Conservation (phyloP, 1,140 invertebrate genomes). For the Drosophila kanapiae region DNA sequence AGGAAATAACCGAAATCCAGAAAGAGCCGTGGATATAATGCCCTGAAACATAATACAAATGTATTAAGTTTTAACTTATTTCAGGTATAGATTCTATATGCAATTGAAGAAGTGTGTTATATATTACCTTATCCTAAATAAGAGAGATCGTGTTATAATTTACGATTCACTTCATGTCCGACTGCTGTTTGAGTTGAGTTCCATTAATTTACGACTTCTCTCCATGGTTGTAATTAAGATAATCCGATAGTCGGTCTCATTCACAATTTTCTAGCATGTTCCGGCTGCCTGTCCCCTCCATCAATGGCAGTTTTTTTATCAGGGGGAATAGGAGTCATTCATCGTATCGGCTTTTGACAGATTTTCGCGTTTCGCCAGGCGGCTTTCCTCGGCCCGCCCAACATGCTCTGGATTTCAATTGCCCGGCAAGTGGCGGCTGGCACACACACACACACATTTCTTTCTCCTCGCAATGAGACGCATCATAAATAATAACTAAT, state of each 20-base stretch:
- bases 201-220: constrained; percentile 31
- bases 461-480: constrained; percentile 19
- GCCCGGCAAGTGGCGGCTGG: constrained; percentile 22
- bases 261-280: constrained; percentile 5
- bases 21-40: background rate
- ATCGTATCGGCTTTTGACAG: constrained; percentile 44
- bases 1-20: background rate
- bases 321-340: constrained; percentile 26
- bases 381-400: constrained; percentile 51
- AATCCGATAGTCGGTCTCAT: constrained; percentile 18
- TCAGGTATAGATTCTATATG: too few species aligned
- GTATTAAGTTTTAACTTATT: too few species aligned
- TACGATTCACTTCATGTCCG: constrained; percentile 1
- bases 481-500: constrained; percentile 63
- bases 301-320: constrained; percentile 41
- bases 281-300: background rate
- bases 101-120: too few species aligned
- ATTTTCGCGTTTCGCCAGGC: constrained; percentile 14
- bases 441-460: constrained; percentile 10
- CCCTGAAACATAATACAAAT: background rate
- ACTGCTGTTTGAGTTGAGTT: constrained; percentile 18
- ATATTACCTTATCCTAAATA: too few species aligned
- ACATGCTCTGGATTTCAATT: constrained; percentile 36
- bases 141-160: background rate
- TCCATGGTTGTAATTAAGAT: constrained; percentile 35